These are phyloP conservation scores for Willowsia nigromaculata DNA, from an alignment of 2,888 invertebrate genomes.

Conservation along the genomic window DNA sequence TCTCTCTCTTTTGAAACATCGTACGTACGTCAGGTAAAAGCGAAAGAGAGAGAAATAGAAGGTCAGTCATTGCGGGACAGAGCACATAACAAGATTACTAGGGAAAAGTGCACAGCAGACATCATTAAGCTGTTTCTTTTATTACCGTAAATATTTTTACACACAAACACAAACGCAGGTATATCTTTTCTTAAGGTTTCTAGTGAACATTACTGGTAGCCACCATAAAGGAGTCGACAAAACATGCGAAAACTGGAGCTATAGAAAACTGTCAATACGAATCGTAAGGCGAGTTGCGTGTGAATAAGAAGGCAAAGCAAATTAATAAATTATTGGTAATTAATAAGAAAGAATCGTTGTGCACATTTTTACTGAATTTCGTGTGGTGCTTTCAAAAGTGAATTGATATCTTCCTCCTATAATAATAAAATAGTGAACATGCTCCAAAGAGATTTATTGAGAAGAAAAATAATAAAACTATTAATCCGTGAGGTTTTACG, in stretches of 20 bases:
- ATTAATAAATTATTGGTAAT: background rate
- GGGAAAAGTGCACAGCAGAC: conserved; percentile 22
- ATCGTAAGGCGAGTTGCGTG: background rate
- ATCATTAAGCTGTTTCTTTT: conserved; percentile 38
- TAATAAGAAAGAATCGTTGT: background rate
- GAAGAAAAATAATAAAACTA: background rate
- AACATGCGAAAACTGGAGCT: background rate
- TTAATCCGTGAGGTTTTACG: background rate
- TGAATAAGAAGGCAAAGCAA: background rate
- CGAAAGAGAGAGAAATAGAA: conserved; percentile 19
- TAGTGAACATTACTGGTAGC: too few relatives aligned
- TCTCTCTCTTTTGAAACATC: background rate
- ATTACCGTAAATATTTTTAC: conserved; percentile 45
- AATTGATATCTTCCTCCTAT: background rate
- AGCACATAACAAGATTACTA: conserved; percentile 25
- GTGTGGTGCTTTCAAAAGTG: background rate
- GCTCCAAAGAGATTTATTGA: background rate
- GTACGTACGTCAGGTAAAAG: conserved; percentile 37
- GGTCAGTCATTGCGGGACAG: conserved; percentile 57
- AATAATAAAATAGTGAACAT: background rate
- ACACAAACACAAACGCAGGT: background rate
- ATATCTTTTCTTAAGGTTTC: background rate
- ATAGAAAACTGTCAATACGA: background rate
- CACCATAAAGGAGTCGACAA: too few relatives aligned
- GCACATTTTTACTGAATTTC: background rate